Evolutionary conservation across 2,113 vertebrate genomes (phyloP).

Genomic region (Rhinoderma darwinii): DNA sequence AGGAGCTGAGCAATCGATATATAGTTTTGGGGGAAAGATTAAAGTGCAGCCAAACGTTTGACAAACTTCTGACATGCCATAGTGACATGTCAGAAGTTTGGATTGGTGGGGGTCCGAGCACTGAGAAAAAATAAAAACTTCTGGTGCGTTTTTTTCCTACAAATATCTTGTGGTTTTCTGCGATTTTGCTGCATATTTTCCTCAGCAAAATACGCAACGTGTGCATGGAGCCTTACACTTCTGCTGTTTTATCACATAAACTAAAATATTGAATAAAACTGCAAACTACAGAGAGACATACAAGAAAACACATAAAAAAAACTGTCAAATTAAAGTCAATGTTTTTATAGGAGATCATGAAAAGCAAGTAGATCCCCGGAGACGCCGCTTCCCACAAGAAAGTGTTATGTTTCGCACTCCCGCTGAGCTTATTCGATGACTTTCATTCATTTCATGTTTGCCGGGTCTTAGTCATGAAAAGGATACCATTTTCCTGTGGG

Average conservation of each 20-base stretch:
- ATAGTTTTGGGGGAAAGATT: too few relatives aligned
- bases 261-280: not conserved
- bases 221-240: not conserved
- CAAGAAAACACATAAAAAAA: not conserved
- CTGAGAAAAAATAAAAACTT: too few relatives aligned
- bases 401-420: not conserved
- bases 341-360: constrained; percentile 22
- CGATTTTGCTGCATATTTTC: too few relatives aligned
- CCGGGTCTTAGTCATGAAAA: not conserved
- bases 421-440: not conserved
- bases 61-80: too few relatives aligned
- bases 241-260: not conserved
- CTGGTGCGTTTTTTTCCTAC: too few relatives aligned
- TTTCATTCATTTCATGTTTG: constrained; percentile 27
- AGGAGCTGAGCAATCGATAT: too few relatives aligned
- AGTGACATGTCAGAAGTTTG: too few relatives aligned
- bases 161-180: too few relatives aligned
- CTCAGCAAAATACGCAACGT: too few relatives aligned
- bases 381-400: constrained; percentile 14
- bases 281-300: not conserved
- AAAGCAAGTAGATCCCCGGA: constrained; percentile 13
- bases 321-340: constrained; percentile 16
- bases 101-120: too few relatives aligned
- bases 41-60: too few relatives aligned
- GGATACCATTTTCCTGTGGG: not conserved